Evolutionary conservation across 2,113 vertebrate species (phyloP), one percentile per base, ranked within the genome.

Genomic region (Heptranchias perlo): DNA sequence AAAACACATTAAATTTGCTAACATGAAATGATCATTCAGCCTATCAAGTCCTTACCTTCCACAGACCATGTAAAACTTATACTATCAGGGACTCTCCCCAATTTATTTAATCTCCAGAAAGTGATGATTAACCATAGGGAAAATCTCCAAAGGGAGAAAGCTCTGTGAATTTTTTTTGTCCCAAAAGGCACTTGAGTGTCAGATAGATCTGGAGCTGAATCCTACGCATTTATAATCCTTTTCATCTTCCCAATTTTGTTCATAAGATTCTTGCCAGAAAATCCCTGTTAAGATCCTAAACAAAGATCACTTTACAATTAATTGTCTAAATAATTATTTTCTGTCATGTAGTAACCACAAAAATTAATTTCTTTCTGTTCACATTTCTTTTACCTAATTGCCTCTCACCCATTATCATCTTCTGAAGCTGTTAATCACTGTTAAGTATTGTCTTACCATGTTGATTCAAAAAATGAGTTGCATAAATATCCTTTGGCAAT

Each of bases 331-430:
- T 61, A 35, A 93, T 62, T 61, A 61, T 92, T 92, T 58, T 92
- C 87, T 92, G 52, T 35, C 87, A 92, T 92, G 31, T 23, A 62
- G 5, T 58, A 62, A 93, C 89, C 39, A 93, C 58, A 93, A 61
- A 62, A 62, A n/a, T 8, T 18, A 93, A 64, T 93, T 61, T n/a
- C 16, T 93, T 93, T 39, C 89, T 5, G 44, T 93, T 62, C 58
- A 93, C 7, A 62, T 62, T 89, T 89, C 58, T 62, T 93, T 93
- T 93, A 93, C 16, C 35, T 93, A 93, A 93, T 93, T 93, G 89
- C 35, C n/a, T n/a, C 58, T 62, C 18, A n/a, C 11, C 54, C 54
- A n/a, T 92, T 61, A 18, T 35, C 54, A 62, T 23, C 31, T 93
- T 62, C n/a, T 47, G 58, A 64, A 61, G 58, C 61, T 93, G 58